Conservation (phyloP, 2,888 invertebrate genomes). For the Corbicula japonica region DNA sequence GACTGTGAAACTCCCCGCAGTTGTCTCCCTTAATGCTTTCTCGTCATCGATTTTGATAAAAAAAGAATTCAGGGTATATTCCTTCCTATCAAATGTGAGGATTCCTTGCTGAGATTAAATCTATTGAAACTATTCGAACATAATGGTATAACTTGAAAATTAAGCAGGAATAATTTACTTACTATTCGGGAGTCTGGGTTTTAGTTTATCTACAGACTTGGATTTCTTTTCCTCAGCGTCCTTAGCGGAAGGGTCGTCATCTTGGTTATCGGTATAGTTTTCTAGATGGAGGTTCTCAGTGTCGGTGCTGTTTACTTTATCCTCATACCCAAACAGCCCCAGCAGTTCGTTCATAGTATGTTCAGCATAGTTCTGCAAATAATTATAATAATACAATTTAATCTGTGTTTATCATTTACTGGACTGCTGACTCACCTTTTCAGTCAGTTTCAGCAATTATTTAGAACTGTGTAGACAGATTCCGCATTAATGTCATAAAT, state of each 20-base stretch:
- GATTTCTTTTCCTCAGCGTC: conserved; percentile 33
- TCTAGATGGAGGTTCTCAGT: conserved; percentile 88
- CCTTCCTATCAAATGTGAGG: too few species aligned
- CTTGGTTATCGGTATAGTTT: conserved; percentile 73
- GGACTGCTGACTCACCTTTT: background rate
- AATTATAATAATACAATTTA: background rate
- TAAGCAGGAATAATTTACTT: conserved; percentile 11
- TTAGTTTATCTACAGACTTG: conserved; percentile 23
- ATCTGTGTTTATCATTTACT: too few species aligned
- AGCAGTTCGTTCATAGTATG: conserved; percentile 96
- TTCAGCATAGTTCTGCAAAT: conserved; percentile 93
- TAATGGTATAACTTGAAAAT: too few species aligned
- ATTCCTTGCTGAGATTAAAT: too few species aligned
- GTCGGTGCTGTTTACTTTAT: conserved; percentile 90
- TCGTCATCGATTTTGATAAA: too few species aligned
- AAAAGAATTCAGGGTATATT: too few species aligned
- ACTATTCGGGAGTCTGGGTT: conserved; percentile 34
- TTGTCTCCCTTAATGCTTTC: too few species aligned
- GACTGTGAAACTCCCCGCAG: too few species aligned
- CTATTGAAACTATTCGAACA: too few species aligned
- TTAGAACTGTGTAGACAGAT: background rate
- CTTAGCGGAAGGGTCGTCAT: conserved; percentile 18
- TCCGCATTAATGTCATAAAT: background rate
- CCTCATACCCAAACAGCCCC: conserved; percentile 96
- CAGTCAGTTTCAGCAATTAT: background rate